These are phyloP conservation scores for Stichodactyla mertensii DNA, from an alignment of 64 coral and sea anemone genomes.

Conservation along the genomic window DNA sequence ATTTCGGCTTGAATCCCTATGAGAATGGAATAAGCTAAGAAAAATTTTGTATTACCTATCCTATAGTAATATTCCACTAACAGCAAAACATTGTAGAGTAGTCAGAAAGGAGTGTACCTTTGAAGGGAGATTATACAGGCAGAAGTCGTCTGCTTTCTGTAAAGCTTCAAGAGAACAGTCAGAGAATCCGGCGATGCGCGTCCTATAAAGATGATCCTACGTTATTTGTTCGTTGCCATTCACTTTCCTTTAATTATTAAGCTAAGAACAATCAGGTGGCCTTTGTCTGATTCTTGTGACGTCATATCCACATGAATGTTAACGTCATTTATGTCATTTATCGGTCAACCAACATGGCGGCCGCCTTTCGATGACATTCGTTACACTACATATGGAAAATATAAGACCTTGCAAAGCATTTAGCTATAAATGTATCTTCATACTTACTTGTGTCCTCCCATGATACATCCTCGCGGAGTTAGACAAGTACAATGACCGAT, in stretches of 20 bases:
- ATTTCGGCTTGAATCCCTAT: conserved; percentile 28
- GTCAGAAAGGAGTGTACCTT: conserved; percentile 27
- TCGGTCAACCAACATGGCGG: too few relatives aligned
- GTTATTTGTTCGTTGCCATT: too few relatives aligned
- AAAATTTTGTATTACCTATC: too few relatives aligned
- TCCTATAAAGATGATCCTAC: not conserved
- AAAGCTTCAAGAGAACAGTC: conserved; percentile 46
- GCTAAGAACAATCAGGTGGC: too few relatives aligned
- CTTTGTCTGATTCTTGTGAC: too few relatives aligned
- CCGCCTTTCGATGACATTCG: too few relatives aligned
- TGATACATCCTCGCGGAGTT: conserved; percentile 44
- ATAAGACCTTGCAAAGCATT: too few relatives aligned
- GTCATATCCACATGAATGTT: too few relatives aligned
- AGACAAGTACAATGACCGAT: conserved; percentile 47
- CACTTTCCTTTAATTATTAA: too few relatives aligned
- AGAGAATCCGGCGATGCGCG: conserved; percentile 50
- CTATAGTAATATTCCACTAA: too few relatives aligned
- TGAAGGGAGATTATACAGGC: conserved; percentile 31
- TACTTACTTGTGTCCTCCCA: conserved; percentile 51
- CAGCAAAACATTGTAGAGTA: not conserved
- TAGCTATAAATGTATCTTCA: not conserved
- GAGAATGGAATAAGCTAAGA: not conserved
- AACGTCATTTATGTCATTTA: too few relatives aligned
- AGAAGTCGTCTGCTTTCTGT: conserved; percentile 33
- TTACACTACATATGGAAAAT: too few relatives aligned